Evolutionary conservation across 2,797 vertebrate species (phyloP).

Genomic region (Gadopsis marmoratus): DNA sequence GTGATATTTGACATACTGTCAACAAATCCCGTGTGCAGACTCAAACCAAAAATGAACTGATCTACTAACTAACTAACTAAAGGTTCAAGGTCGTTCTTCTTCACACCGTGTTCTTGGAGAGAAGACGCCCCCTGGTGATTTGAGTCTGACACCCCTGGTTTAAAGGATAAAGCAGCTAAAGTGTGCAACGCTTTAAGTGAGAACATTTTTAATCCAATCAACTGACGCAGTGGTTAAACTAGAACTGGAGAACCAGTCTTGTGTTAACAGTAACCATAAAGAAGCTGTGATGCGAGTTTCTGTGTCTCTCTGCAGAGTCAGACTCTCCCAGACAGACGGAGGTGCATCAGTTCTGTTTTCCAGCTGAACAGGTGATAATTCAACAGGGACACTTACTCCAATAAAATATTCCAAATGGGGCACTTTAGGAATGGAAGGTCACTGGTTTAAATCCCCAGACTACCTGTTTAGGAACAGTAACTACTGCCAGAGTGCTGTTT

Average conservation of each 20-base stretch:
- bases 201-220: conserved; percentile 9
- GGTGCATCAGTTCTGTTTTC: conserved; percentile 10
- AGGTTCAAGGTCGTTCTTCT: neutral
- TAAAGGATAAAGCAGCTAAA: neutral
- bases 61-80: neutral
- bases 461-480: conserved; percentile 30
- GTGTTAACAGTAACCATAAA: conserved; percentile 17
- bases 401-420: conserved; percentile 47
- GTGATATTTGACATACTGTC: neutral
- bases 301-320: conserved; percentile 23
- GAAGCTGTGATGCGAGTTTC: conserved; percentile 15
- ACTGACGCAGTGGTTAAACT: conserved; percentile 6
- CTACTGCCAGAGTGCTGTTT: conserved; percentile 14
- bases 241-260: neutral
- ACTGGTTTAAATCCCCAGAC: conserved; percentile 25
- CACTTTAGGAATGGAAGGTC: conserved; percentile 30
- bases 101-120: neutral
- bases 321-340: conserved; percentile 29
- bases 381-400: conserved; percentile 21
- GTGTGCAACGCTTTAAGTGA: neutral
- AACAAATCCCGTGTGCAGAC: neutral
- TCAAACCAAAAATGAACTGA: neutral
- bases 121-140: neutral
- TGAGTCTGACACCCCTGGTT: neutral
- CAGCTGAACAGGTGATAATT: conserved; percentile 51